These are phyloP conservation scores for Sminthurinus aureus DNA, from an alignment of 2,888 invertebrate genomes.

Conservation along the genomic window DNA sequence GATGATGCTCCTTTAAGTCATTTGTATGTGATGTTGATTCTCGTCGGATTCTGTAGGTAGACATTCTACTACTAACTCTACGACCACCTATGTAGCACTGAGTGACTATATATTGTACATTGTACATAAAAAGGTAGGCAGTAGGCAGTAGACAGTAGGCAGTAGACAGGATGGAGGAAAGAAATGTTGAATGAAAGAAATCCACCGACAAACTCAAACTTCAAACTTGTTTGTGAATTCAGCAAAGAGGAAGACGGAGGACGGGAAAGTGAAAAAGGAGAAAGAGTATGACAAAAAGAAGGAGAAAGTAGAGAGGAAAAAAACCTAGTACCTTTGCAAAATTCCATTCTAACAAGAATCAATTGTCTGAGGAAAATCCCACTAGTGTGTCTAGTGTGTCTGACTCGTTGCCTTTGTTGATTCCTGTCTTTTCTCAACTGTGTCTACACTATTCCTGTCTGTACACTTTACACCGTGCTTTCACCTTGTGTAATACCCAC, in stretches of 20 bases:
- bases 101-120: not conserved
- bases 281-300: not conserved
- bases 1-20: slow-evolving; percentile 18
- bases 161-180: not conserved
- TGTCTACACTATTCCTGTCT: not conserved
- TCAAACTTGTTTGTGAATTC: slow-evolving; percentile 34
- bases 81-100: no score
- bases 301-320: not conserved
- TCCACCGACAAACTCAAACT: not conserved
- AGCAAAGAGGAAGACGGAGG: slow-evolving; percentile 1
- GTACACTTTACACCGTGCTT: not conserved
- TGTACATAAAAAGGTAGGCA: not conserved
- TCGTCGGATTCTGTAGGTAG: no score
- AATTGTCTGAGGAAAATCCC: slow-evolving; percentile 39
- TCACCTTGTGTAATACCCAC: not conserved
- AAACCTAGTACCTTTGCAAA: slow-evolving; percentile 39
- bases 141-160: not conserved
- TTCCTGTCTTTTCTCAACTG: not conserved
- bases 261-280: not conserved
- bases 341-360: slow-evolving; percentile 41
- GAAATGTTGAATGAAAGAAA: slow-evolving; percentile 14
- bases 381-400: slow-evolving; percentile 24
- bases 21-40: not conserved
- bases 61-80: no score
- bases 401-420: slow-evolving; percentile 28